A percentile compares a stretch with the other conserved stretches of the same genome.
Evolutionary conservation across 1,140 invertebrate genomes (phyloP).

Genomic region (Hypothenemus hampei): DNA sequence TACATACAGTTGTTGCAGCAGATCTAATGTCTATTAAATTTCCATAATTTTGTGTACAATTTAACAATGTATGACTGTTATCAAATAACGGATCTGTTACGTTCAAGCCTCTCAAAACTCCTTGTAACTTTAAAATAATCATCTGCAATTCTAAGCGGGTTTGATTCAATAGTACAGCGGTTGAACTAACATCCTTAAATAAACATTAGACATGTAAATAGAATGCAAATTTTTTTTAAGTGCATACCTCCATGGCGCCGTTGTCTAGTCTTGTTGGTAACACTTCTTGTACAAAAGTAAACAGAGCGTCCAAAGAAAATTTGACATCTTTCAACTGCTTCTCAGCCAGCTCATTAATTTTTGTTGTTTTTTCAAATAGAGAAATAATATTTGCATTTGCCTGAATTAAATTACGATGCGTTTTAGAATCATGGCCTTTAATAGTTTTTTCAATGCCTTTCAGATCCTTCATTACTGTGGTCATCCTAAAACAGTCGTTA

Average conservation of each 20-base stretch:
- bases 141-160: too few species aligned
- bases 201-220: too few species aligned
- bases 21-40: conserved; percentile 17
- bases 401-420: conserved; percentile 30
- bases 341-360: not conserved
- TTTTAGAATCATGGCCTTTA: conserved; percentile 35
- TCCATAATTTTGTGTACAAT: conserved; percentile 13
- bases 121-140: too few species aligned
- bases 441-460: conserved; percentile 38
- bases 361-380: conserved; percentile 28
- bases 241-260: not conserved
- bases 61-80: too few species aligned
- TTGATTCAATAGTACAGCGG: too few species aligned
- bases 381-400: conserved; percentile 32
- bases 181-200: too few species aligned
- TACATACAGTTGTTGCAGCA: not conserved
- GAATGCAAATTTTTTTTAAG: too few species aligned
- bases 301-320: conserved; percentile 13
- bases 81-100: too few species aligned
- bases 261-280: not conserved
- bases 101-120: too few species aligned
- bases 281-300: conserved; percentile 13
- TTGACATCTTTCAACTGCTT: conserved; percentile 11
- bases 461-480: conserved; percentile 36
- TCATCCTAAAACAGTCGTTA: conserved; percentile 29